Percentiles rank a stretch among this genome's conserved stretches.
Conservation (phyloP, 2,888 invertebrate genomes). For the Lepidonotus clava region DNA sequence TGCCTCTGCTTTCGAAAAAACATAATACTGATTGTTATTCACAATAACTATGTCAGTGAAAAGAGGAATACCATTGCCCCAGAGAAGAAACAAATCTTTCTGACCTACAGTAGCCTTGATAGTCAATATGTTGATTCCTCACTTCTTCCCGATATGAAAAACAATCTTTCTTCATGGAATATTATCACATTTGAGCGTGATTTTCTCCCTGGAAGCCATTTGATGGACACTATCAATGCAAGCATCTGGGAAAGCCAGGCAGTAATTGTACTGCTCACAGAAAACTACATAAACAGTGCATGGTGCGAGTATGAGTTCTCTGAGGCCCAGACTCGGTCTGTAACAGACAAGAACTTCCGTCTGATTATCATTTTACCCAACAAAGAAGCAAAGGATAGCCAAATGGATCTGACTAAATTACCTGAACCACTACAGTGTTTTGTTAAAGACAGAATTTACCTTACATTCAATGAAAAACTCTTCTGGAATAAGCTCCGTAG, state of each 20-base stretch:
- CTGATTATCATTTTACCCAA: not conserved
- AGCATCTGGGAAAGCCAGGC: not conserved
- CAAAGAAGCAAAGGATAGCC: too few relatives aligned
- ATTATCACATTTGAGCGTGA: not conserved
- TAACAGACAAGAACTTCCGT: not conserved
- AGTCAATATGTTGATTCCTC: not conserved
- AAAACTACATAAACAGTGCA: not conserved
- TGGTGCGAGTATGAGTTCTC: slow-evolving; percentile 23
- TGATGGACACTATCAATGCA: not conserved
- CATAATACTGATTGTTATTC: not conserved
- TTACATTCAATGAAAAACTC: not conserved
- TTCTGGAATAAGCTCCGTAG: not conserved
- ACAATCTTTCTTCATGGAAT: not conserved
- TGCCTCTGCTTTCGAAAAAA: not conserved
- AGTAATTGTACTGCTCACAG: not conserved
- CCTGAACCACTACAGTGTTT: not conserved
- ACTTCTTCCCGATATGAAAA: not conserved
- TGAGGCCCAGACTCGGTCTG: not conserved
- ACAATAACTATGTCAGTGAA: not conserved
- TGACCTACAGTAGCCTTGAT: not conserved
- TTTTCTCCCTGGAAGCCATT: not conserved
- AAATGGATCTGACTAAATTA: not conserved
- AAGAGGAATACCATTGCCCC: not conserved
- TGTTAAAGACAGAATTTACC: not conserved
- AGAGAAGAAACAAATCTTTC: not conserved